phyloP scores from a whole-genome alignment of 2,888 invertebrate genomes.

The Litoditis marina region DNA sequence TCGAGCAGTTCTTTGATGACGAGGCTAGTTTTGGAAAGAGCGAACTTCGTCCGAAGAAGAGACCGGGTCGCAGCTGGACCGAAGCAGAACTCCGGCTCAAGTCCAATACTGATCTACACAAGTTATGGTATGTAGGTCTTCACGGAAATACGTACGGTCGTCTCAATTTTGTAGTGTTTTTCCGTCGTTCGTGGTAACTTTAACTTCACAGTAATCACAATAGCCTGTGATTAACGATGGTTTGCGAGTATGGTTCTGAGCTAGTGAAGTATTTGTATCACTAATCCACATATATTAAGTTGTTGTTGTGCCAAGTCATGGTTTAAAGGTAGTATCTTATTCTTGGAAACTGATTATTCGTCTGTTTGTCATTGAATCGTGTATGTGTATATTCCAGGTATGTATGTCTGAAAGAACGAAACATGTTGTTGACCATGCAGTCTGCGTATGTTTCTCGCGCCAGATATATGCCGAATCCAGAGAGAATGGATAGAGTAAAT shows the following conservation, averaged over 20 bases:
- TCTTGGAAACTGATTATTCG: too few species aligned
- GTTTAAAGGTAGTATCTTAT: neutral
- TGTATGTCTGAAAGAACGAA: conserved; percentile 85
- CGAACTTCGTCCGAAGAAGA: conserved; percentile 46
- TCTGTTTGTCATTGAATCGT: neutral
- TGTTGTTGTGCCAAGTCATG: neutral
- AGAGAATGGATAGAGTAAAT: conserved; percentile 56
- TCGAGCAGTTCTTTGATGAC: conserved; percentile 56
- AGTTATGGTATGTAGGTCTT: conserved; percentile 77
- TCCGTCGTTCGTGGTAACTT: too few species aligned
- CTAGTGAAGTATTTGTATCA: neutral
- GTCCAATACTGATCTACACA: conserved; percentile 90
- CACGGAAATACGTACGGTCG: too few species aligned
- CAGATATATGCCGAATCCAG: conserved; percentile 55
- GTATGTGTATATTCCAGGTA: conserved; percentile 68
- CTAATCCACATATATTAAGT: neutral
- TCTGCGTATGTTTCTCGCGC: conserved; percentile 68
- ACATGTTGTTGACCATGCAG: conserved; percentile 94
- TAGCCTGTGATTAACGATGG: neutral
- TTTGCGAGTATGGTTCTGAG: too few species aligned
- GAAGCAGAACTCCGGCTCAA: conserved; percentile 87
- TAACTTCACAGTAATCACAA: neutral
- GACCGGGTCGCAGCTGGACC: conserved; percentile 71
- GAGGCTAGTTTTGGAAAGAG: conserved; percentile 43
- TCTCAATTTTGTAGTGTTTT: too few species aligned